A percentile compares a stretch with the other conserved stretches of the same genome.
These are phyloP conservation scores for Falco berigora DNA, from an alignment of 2,797 vertebrate genomes.

Conservation along the genomic window DNA sequence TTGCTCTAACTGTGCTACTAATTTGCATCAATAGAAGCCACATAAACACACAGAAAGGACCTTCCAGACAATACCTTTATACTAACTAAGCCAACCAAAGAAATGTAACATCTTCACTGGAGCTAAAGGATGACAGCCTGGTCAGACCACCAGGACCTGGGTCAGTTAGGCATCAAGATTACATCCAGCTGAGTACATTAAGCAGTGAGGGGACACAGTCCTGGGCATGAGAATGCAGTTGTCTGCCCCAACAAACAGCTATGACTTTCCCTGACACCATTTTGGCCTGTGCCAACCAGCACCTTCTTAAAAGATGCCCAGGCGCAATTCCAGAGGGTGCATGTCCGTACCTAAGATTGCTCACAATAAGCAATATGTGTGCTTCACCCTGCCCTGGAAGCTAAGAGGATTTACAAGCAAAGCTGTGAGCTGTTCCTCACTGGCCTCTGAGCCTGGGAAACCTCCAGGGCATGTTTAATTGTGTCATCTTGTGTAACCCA, in stretches of 20 bases:
- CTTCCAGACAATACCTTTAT: not conserved
- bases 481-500: not conserved
- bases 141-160: not conserved
- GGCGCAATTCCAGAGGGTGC: not conserved
- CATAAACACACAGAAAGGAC: rapidly evolving
- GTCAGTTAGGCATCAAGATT: not conserved
- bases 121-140: not conserved
- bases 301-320: not conserved
- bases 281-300: not conserved
- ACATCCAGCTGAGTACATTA: not conserved
- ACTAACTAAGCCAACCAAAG: not conserved
- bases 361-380: not conserved
- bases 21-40: not conserved
- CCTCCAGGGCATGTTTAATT: not conserved
- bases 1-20: not conserved
- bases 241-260: not conserved
- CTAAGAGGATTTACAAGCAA: not conserved
- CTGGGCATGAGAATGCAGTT: not conserved
- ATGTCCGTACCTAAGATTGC: rapidly evolving
- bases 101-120: not conserved
- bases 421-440: not conserved
- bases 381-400: not conserved
- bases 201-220: not conserved
- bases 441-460: not conserved
- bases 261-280: not conserved